Evolutionary conservation across 2,797 vertebrate genomes (phyloP), one percentile per base, ranked within the genome.

Genomic region (Botia kubotai): DNA sequence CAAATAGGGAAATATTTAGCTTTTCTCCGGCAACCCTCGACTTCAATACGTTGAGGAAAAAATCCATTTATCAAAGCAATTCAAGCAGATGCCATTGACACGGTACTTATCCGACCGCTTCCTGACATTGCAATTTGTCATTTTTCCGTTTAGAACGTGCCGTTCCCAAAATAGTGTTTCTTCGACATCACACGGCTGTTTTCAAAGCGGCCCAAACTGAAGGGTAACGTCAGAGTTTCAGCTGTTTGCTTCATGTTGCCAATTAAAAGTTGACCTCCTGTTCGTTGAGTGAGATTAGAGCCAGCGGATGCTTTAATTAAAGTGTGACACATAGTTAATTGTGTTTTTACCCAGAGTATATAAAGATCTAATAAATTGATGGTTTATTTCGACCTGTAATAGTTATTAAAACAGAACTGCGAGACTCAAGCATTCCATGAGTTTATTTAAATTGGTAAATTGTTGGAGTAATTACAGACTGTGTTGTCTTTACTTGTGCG

Each of bases 331-430:
- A 46, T 46, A 46, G 8, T 46, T 46, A 46, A 46, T 46, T 46
- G 43, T 46, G 43, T 46, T 46, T 43, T 46, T 46, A 8, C 43
- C 43, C 43, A 46, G 1, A 46, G 43, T 46, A 46, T 46, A 46
- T 66, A 16, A 62, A 71, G 58, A 84, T 79, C 78, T 63, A 83
- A 82, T 87, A 80, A 87, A 87, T 86, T 87, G 75, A 87, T 85
- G 76, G 19, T 48, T 77, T 81, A 60, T 84, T 87, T 85, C 90
- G 87, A 90, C 86, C 81, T 86, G 66, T 89, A 77, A 79, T 81
- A 85, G 81, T 86, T 91, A 89, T 89, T 87, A 87, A 87, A 90
- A 74, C 16, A 6, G 86, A 89, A 90, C 33, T 89, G 77, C 79
- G 84, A 81, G 79, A 84, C 85, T 89, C 71, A 84, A 23, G 75